Evolutionary conservation across 2,888 invertebrate species (phyloP), one percentile per base, ranked within the genome.

Genomic region (Amphimallon solstitiale): DNA sequence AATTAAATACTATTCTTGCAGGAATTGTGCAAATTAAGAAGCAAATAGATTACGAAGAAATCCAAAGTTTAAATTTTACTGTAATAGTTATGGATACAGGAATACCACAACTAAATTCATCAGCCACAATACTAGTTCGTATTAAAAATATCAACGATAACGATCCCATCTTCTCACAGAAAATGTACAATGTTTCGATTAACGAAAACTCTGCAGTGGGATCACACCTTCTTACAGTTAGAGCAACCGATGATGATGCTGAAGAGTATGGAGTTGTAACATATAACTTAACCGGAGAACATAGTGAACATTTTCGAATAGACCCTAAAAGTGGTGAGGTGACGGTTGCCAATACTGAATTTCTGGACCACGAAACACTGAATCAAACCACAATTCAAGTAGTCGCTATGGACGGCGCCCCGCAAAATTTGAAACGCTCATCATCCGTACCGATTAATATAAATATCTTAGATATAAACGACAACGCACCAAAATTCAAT

Each of bases 121-220:
- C 90, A 0, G 95, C 95, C 0, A 86, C 89, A 4, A 89, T 97
- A 0, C 85, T 86, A 4, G 92, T 97, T 0, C 88, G 88, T 51
- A 86, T 97, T 1, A 84, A 89, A 34, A 96, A 97, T 78, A 87
- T 93, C 0, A 97, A 97, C 74, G 96, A 97, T 75, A 93, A 94
- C 77, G 90, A 91, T 77, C 97, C 97, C 0, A 84, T 85, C 51
- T 97, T 97, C 79, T 85, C 85, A 0, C 85, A 88, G 68, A 82
- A 86, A 51, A 82, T 83, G 5, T 95, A 95, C 77, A 87, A 89
- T 62, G 91, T 90, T 0, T 86, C 86, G 0, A 86, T 95, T 0
- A 84, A 87, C 0, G 95, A 96, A 80, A 93, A 95, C 77, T 87
- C 93, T 0, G 86, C 88, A 0, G 85, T 86, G 0, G 93, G 91